Evolutionary conservation across 2,113 vertebrate species (phyloP).

Genomic region (Eudyptes chrysolophus): DNA sequence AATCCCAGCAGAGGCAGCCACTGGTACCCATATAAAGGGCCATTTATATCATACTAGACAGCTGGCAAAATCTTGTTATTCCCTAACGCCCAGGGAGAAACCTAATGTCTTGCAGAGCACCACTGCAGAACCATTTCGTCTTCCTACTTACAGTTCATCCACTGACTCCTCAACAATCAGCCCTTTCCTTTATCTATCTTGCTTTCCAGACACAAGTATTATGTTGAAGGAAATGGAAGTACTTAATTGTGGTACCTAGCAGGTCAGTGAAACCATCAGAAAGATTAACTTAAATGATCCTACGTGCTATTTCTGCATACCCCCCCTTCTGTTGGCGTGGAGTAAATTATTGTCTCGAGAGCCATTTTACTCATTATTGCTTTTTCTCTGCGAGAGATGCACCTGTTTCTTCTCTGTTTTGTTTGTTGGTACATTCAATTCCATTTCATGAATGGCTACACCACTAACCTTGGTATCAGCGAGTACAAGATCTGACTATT

Average conservation of each 20-base stretch:
- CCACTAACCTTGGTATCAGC: conserved; percentile 58
- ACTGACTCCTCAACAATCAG: not conserved
- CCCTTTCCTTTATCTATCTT: not conserved
- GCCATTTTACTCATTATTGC: conserved; percentile 75
- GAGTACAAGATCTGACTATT: conserved; percentile 43
- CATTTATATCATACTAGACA: conserved; percentile 38
- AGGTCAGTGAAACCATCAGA: conserved; percentile 49
- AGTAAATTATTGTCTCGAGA: conserved; percentile 65
- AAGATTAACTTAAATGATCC: conserved; percentile 53
- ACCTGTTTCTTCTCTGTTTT: conserved; percentile 68
- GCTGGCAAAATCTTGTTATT: conserved; percentile 41
- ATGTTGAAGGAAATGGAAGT: conserved; percentile 45
- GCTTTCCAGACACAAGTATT: conserved; percentile 47
- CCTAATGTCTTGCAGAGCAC: conserved; percentile 55
- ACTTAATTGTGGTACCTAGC: conserved; percentile 51
- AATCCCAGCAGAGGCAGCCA: conserved; percentile 35
- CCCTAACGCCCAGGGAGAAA: conserved; percentile 47
- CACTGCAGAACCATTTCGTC: not conserved
- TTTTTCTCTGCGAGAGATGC: conserved; percentile 73
- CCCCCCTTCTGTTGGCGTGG: conserved; percentile 44
- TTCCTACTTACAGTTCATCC: conserved; percentile 12
- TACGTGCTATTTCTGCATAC: conserved; percentile 42
- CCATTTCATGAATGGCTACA: conserved; percentile 40
- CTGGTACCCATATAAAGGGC: conserved; percentile 10
- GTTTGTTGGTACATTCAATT: conserved; percentile 59